Percentiles rank a stretch among this genome's conserved stretches.
Evolutionary conservation across 2,797 vertebrate genomes (phyloP).

Genomic region (Liasis olivaceus): DNA sequence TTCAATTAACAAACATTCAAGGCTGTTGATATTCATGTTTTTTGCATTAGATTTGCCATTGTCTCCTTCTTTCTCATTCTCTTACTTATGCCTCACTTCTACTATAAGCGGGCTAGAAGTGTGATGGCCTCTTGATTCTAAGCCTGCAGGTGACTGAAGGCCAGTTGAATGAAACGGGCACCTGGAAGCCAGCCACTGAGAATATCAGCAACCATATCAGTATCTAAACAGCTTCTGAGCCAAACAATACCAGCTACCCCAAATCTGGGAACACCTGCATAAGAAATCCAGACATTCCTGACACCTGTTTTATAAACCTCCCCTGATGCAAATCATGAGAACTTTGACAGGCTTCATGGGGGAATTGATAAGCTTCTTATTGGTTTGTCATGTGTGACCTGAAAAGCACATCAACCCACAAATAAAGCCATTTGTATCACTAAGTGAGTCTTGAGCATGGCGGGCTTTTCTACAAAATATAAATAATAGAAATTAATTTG

Average conservation of each 20-base stretch:
- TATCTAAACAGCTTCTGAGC: slow-evolving; percentile 9
- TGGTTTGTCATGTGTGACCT: slow-evolving; percentile 32
- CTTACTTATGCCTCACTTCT: neutral
- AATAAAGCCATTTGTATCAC: slow-evolving; percentile 54
- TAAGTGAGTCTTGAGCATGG: slow-evolving; percentile 49
- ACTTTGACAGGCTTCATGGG: slow-evolving; percentile 11
- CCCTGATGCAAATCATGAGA: neutral
- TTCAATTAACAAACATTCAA: neutral
- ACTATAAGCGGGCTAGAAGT: neutral
- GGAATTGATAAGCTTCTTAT: slow-evolving; percentile 21
- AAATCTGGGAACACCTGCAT: slow-evolving; percentile 14
- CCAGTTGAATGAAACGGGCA: neutral
- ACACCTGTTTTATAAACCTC: slow-evolving; percentile 5
- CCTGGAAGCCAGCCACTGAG: neutral
- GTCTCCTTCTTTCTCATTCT: neutral
- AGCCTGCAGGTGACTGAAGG: neutral
- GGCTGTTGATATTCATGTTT: neutral
- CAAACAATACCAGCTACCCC: neutral
- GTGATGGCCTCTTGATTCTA: neutral
- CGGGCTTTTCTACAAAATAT: slow-evolving; percentile 67
- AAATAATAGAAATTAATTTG: slow-evolving; percentile 78
- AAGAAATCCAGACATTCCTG: slow-evolving; percentile 25
- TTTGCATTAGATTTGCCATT: neutral
- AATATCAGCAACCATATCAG: neutral
- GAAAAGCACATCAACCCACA: slow-evolving; percentile 39